These are phyloP conservation scores for Chironomus tentans DNA, from an alignment of 2,888 invertebrate genomes.

Conservation along the genomic window DNA sequence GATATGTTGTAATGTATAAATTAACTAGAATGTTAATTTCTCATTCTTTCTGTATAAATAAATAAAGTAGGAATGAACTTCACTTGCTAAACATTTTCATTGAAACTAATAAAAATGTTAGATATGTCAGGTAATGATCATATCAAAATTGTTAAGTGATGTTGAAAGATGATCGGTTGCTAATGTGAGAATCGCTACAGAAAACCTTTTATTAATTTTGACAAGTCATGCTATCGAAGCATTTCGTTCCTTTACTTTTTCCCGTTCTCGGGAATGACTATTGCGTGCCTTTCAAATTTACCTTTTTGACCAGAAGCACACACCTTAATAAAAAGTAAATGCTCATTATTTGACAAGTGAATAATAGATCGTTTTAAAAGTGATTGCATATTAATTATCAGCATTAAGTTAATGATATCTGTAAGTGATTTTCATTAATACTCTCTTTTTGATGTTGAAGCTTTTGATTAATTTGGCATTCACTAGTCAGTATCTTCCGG, in stretches of 20 bases:
- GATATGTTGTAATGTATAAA: too few species aligned
- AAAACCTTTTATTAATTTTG: constrained; percentile 27
- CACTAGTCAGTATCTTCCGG: too few species aligned
- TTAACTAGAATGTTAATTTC: background rate
- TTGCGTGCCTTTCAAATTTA: background rate
- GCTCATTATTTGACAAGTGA: too few species aligned
- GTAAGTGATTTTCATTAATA: too few species aligned
- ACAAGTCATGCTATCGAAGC: constrained; percentile 24
- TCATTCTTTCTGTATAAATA: background rate
- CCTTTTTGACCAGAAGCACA: constrained; percentile 6
- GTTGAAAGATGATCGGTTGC: constrained; percentile 17
- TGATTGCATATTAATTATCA: too few species aligned
- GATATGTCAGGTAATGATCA: background rate
- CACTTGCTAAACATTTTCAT: background rate
- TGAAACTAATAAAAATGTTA: too few species aligned
- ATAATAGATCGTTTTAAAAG: too few species aligned
- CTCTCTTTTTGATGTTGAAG: too few species aligned
- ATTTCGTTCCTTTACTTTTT: too few species aligned
- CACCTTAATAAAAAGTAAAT: constrained; percentile 11
- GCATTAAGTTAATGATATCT: too few species aligned
- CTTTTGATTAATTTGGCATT: too few species aligned
- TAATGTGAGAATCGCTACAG: constrained; percentile 12
- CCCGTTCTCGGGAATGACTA: too few species aligned
- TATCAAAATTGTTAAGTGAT: background rate
- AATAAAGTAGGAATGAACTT: background rate